Evolutionary conservation across 2,888 invertebrate species (phyloP), one percentile per base, ranked within the genome.

Genomic region (Pecten maximus): DNA sequence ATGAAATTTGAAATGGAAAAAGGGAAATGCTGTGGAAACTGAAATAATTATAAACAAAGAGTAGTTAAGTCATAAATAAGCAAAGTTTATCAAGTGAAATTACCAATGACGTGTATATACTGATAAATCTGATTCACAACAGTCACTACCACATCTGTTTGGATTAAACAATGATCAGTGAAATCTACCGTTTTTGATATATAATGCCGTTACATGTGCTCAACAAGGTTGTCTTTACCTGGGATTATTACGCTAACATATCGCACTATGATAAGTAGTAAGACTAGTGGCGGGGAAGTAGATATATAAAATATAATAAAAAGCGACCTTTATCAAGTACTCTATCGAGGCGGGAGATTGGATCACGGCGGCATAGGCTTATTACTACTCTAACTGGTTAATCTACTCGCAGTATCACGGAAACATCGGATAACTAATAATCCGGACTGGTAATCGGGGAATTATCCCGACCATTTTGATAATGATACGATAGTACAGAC

Each of bases 381-480:
- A 23, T 74, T 74, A 74, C 74, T 2, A 15, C 35, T 74, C 16
- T 28, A 19, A 28, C 1, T 35, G 35, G 28, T 74, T 74, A 74
- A 74, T 74, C 35, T 74, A 60, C 6, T 23, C 23, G 23, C 60
- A 23, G 60, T 60, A 60, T 23, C 60, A 35, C 74, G 35, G 74
- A 74, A 74, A 74, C 35, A 74, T 74, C 28, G 74, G 35, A 28
- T 74, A 74, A 74, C 35, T 74, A 74, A 74, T 74, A 74, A 74
- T 74, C 74, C 74, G 35, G 35, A 8, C 35, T 10, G 74, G 28
- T 35, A 28, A 74, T 74, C 74, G 35, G 74, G 74, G 74, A 74
- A 74, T 28, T 74, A 74, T 35, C 74, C 74, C 74, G 74, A 74
- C 60, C 74, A 74, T 74, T 35, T 74, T 74, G 35, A 74, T 74